A percentile compares a stretch with the other conserved stretches of the same genome.
These are phyloP conservation scores for Lampris incognitus DNA, from an alignment of 2,113 vertebrate species.

Conservation along the genomic window DNA sequence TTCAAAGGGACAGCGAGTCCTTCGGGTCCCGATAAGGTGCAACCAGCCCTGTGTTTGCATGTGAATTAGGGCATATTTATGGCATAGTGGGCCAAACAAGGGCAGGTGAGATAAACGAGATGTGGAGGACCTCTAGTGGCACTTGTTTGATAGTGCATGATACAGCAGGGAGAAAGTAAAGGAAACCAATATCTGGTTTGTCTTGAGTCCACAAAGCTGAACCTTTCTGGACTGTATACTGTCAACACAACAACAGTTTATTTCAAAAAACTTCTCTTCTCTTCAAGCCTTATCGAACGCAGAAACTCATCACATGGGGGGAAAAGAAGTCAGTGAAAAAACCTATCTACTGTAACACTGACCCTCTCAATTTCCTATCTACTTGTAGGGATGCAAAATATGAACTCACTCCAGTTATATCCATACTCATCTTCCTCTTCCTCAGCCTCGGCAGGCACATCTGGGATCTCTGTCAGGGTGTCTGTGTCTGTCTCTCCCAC, in stretches of 20 bases:
- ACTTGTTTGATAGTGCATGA: constrained; percentile 2
- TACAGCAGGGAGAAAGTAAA: background rate
- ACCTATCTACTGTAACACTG: too few relatives aligned
- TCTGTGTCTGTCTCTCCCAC: constrained; percentile 83
- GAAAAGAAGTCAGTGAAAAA: too few relatives aligned
- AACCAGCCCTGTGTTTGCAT: background rate
- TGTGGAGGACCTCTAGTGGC: constrained; percentile 67
- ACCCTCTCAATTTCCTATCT: too few relatives aligned
- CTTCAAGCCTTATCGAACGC: too few relatives aligned
- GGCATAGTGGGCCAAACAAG: constrained; percentile 10
- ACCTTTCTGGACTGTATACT: background rate
- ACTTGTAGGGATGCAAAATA: background rate
- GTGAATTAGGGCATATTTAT: constrained; percentile 7
- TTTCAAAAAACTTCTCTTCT: too few relatives aligned
- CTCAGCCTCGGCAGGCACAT: constrained; percentile 42
- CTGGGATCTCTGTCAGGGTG: constrained; percentile 73
- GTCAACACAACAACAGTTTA: background rate
- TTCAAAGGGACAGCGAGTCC: constrained; percentile 46
- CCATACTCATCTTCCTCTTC: constrained; percentile 90
- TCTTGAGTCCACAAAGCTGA: background rate
- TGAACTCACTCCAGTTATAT: constrained; percentile 95
- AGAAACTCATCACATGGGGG: too few relatives aligned
- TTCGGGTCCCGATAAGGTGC: constrained; percentile 41
- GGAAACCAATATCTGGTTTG: background rate
- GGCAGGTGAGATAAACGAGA: constrained; percentile 1